Evolutionary conservation across 2,797 vertebrate species (phyloP).

Genomic region (Girardinus metallicus): DNA sequence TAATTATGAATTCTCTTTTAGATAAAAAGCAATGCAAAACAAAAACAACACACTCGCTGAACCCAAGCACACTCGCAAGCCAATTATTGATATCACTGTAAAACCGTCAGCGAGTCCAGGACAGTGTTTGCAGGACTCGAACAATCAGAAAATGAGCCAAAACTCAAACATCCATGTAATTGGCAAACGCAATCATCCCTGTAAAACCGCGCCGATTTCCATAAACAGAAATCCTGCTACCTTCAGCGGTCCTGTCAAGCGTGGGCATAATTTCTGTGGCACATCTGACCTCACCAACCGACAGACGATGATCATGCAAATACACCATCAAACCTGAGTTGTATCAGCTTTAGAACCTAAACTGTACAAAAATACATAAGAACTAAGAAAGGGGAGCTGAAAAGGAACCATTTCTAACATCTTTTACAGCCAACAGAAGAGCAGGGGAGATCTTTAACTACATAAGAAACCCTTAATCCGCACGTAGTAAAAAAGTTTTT

Average conservation of each 20-base stretch:
- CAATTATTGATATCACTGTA: constrained; percentile 59
- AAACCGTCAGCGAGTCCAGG: constrained; percentile 47
- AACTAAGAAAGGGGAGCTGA: neutral
- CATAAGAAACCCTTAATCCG: neutral
- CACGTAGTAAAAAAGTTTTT: neutral
- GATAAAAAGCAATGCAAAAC: constrained; percentile 45
- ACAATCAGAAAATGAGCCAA: constrained; percentile 45
- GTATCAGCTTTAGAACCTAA: neutral
- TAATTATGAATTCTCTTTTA: constrained; percentile 68
- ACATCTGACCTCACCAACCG: constrained; percentile 25
- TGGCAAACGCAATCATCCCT: constrained; percentile 45
- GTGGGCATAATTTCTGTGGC: constrained; percentile 9
- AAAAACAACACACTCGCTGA: constrained; percentile 20
- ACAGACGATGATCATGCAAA: neutral
- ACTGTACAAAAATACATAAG: neutral
- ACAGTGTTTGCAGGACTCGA: constrained; percentile 44
- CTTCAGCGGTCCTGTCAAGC: constrained; percentile 5
- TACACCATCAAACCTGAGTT: neutral
- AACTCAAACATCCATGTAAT: constrained; percentile 66
- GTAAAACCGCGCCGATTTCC: constrained; percentile 38
- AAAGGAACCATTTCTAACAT: neutral
- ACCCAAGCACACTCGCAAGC: constrained; percentile 14
- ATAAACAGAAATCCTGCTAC: constrained; percentile 13
- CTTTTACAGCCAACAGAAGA: neutral
- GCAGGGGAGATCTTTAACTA: neutral